These are phyloP conservation scores for Dunckerocampus dactyliophorus DNA, from an alignment of 2,113 vertebrate species.

Conservation along the genomic window DNA sequence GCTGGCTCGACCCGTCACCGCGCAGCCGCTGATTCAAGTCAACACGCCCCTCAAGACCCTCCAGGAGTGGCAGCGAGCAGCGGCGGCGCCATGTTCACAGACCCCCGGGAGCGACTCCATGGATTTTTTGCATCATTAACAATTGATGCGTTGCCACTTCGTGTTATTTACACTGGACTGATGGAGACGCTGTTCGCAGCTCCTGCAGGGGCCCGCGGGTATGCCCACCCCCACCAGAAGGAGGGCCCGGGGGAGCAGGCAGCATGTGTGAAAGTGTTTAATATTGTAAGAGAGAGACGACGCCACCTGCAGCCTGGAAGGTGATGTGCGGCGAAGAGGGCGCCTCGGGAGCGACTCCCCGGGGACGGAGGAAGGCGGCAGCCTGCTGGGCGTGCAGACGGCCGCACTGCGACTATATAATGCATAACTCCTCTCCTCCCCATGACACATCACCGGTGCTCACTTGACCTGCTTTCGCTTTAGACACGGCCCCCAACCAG, in stretches of 20 bases:
- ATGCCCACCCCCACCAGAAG: conserved; percentile 1
- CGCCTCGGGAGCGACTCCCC: conserved; percentile 28
- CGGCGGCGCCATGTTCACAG: conserved; percentile 25
- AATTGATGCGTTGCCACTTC: conserved; percentile 91
- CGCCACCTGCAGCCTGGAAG: conserved; percentile 79
- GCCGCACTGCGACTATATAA: conserved; percentile 46
- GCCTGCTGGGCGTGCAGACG: conserved; percentile 39
- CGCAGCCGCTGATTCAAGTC: conserved; percentile 62
- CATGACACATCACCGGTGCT: conserved; percentile 57
- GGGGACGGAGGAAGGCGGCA: conserved; percentile 27
- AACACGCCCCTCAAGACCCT: conserved; percentile 58
- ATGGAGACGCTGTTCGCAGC: conserved; percentile 77
- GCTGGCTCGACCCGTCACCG: conserved; percentile 58
- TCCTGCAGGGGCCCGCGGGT: conserved; percentile 65
- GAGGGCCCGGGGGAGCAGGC: conserved; percentile 47
- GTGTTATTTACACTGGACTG: conserved; percentile 87
- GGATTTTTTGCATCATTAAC: conserved; percentile 81
- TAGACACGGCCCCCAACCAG: conserved; percentile 34
- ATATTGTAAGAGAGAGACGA: conserved; percentile 75
- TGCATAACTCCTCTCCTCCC: conserved; percentile 44
- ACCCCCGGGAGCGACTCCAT: conserved; percentile 72
- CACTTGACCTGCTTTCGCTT: conserved; percentile 71
- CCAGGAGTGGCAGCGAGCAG: conserved; percentile 50
- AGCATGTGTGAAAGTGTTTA: conserved; percentile 75
- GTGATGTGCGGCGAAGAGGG: conserved; percentile 45